phyloP scores from a whole-genome alignment of 2,113 vertebrate genomes.

The Aix galericulata region DNA sequence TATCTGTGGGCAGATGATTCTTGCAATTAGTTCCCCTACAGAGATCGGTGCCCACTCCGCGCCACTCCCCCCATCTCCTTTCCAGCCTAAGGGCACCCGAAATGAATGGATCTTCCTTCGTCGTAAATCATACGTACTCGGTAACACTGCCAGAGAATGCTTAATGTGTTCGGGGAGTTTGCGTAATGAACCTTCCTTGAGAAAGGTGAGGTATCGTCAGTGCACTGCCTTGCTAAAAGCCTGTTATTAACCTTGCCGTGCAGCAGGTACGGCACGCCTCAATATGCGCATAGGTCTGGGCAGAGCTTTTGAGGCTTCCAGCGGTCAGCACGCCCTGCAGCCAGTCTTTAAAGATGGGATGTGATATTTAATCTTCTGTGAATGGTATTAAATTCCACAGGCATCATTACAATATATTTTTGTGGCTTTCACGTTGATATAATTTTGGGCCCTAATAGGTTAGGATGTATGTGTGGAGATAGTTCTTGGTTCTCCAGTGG shows the following conservation, averaged over 20 bases:
- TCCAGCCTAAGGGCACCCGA: slow-evolving; percentile 16
- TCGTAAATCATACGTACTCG: slow-evolving; percentile 32
- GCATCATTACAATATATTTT: background rate
- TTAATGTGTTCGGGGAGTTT: slow-evolving; percentile 47
- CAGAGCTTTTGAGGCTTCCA: background rate
- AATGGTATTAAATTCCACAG: background rate
- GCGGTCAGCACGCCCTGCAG: background rate
- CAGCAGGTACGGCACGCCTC: background rate
- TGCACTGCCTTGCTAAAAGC: background rate
- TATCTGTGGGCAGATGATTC: slow-evolving; percentile 15
- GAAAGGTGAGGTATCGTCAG: slow-evolving; percentile 1
- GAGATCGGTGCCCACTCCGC: background rate
- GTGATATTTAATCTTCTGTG: slow-evolving; percentile 2
- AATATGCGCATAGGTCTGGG: background rate
- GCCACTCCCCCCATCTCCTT: background rate
- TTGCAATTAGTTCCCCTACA: slow-evolving; percentile 30
- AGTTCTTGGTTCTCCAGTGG: background rate
- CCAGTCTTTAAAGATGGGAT: background rate
- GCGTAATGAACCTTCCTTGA: background rate
- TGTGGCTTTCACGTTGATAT: background rate
- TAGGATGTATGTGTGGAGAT: background rate
- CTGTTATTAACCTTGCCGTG: background rate
- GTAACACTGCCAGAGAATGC: slow-evolving; percentile 34
- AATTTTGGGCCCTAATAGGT: background rate
- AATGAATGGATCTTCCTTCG: background rate